A percentile compares a stretch with the other conserved stretches of the same genome.
Evolutionary conservation across 2,797 vertebrate genomes (phyloP).

Genomic region (Telmatherina bonti): DNA sequence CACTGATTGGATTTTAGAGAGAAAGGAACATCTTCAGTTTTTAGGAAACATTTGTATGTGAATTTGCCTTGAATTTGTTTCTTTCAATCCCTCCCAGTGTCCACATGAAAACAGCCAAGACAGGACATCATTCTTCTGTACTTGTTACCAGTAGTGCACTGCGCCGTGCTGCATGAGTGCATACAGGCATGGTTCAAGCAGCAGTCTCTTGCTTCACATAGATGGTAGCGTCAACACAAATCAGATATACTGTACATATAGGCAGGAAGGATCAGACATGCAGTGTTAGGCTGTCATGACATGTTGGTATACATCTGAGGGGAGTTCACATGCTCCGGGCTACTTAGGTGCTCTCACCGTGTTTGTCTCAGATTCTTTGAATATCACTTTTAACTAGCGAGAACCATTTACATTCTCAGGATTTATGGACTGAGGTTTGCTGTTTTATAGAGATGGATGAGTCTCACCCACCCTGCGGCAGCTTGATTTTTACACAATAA

Average conservation of each 20-base stretch:
- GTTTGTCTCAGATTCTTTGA: slow-evolving; percentile 52
- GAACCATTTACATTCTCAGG: slow-evolving; percentile 38
- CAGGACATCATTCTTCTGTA: slow-evolving; percentile 43
- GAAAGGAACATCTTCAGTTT: slow-evolving; percentile 45
- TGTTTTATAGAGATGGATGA: slow-evolving; percentile 52
- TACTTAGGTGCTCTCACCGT: slow-evolving; percentile 24
- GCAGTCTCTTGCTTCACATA: slow-evolving; percentile 44
- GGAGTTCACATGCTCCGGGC: slow-evolving; percentile 46
- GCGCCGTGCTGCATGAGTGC: slow-evolving; percentile 35
- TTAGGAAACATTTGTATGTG: slow-evolving; percentile 35
- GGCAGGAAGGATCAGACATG: slow-evolving; percentile 10
- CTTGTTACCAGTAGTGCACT: slow-evolving; percentile 46
- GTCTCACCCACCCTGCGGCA: slow-evolving; percentile 24
- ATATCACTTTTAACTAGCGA: slow-evolving; percentile 42
- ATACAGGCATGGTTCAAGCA: slow-evolving; percentile 51
- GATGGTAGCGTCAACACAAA: slow-evolving; percentile 22
- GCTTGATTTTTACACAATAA: slow-evolving; percentile 26
- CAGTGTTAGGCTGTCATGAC: slow-evolving; percentile 36
- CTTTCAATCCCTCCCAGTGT: slow-evolving; percentile 17
- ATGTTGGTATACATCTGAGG: slow-evolving; percentile 54
- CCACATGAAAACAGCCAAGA: slow-evolving; percentile 43
- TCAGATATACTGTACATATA: slow-evolving; percentile 21
- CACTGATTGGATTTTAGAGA: slow-evolving; percentile 47
- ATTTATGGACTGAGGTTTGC: slow-evolving; percentile 52
- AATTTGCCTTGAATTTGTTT: no score